Conservation (phyloP, 2,888 invertebrate species). For the Gymnoscelis rufifasciata region DNA sequence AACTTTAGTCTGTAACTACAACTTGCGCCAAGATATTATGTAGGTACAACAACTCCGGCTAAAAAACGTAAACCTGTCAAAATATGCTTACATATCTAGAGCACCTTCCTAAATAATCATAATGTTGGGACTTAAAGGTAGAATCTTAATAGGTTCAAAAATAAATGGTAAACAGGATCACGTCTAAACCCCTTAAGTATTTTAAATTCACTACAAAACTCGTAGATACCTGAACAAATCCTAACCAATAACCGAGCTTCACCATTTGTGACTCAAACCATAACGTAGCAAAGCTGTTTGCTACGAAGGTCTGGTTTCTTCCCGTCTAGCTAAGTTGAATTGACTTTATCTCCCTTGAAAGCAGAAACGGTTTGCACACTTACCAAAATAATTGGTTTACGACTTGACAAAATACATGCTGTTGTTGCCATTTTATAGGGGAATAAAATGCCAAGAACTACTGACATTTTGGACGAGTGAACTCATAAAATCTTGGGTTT, state of each 20-base stretch:
- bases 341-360: conserved; percentile 4
- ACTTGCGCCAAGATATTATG: no score
- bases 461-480: not conserved
- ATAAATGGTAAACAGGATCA: no score
- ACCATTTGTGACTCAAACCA: not conserved
- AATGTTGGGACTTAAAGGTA: no score
- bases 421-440: not conserved
- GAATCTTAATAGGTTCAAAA: no score
- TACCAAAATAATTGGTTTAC: conserved; percentile 1
- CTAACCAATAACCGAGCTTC: not conserved
- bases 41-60: no score
- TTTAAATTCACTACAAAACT: not conserved
- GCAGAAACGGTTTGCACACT: not conserved
- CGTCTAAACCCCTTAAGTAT: no score
- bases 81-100: no score
- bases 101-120: no score
- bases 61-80: no score
- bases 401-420: conserved; percentile 2
- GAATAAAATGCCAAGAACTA: not conserved
- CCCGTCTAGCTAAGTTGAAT: conserved; percentile 17
- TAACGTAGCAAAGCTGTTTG: not conserved
- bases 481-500: not conserved
- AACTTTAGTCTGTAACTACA: no score
- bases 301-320: conserved; percentile 19
- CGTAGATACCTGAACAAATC: not conserved